phyloP scores from a whole-genome alignment of 1,140 invertebrate genomes.

The Drosophila quadrilineata region DNA sequence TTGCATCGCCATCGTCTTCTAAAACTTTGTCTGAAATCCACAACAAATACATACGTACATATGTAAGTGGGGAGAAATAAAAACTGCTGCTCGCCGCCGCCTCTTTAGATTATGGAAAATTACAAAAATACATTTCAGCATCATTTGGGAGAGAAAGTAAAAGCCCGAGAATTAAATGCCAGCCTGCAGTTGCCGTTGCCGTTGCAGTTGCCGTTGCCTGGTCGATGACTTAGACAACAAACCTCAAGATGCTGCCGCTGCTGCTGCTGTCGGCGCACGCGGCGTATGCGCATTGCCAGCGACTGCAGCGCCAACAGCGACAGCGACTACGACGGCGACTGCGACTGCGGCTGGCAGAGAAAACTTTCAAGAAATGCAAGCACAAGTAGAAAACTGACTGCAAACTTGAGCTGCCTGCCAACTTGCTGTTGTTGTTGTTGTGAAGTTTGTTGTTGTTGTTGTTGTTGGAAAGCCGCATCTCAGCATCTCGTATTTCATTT shows the following conservation, averaged over 20 bases:
- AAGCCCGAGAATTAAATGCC: slow-evolving; percentile 72
- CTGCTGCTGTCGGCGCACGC: slow-evolving; percentile 32
- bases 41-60: slow-evolving; percentile 43
- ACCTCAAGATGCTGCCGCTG: too few species aligned
- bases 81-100: slow-evolving; percentile 23
- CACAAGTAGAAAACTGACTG: slow-evolving; percentile 57
- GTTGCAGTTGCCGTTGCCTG: slow-evolving; percentile 33
- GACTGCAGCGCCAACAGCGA: slow-evolving; percentile 26
- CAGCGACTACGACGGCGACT: background rate
- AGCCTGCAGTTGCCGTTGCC: background rate
- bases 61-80: background rate
- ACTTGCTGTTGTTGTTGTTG: slow-evolving; percentile 19
- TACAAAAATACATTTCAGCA: slow-evolving; percentile 57
- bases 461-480: slow-evolving; percentile 49
- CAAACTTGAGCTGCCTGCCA: slow-evolving; percentile 10
- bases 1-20: too few species aligned
- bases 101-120: slow-evolving; percentile 46
- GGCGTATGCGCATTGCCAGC: slow-evolving; percentile 69
- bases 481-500: slow-evolving; percentile 39
- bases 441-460: slow-evolving; percentile 21
- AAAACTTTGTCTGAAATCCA: slow-evolving; percentile 59
- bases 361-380: slow-evolving; percentile 62
- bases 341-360: slow-evolving; percentile 29
- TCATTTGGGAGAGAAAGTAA: slow-evolving; percentile 79
- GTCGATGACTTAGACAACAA: slow-evolving; percentile 70